Percentiles rank a stretch among this genome's conserved stretches.
Conservation (phyloP, 2,888 invertebrate genomes). For the Scrobipalpa atriplicella region DNA sequence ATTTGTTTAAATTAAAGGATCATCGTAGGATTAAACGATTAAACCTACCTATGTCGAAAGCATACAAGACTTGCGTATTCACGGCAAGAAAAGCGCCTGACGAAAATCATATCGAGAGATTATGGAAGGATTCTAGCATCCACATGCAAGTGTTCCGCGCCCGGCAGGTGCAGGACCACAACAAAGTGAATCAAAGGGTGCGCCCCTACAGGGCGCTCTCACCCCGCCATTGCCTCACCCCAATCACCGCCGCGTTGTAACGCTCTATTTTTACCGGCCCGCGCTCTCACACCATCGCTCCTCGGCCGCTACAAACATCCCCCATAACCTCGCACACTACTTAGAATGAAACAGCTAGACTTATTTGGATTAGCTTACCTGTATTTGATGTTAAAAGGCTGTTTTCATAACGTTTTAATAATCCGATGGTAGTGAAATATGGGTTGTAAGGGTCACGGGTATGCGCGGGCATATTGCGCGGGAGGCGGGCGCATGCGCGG, state of each 20-base stretch:
- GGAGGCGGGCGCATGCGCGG: slow-evolving; percentile 36
- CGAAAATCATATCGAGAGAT: not conserved
- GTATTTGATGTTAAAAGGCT: slow-evolving; percentile 47
- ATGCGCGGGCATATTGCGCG: slow-evolving; percentile 69
- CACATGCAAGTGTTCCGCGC: slow-evolving; percentile 36
- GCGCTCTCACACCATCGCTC: slow-evolving; percentile 73
- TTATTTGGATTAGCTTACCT: slow-evolving; percentile 59
- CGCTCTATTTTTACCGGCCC: slow-evolving; percentile 81
- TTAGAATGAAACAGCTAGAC: slow-evolving; percentile 33
- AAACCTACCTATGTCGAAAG: not conserved
- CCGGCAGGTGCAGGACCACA: slow-evolving; percentile 43
- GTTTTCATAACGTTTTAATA: slow-evolving; percentile 71
- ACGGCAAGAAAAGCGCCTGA: not conserved
- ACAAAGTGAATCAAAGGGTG: slow-evolving; percentile 63
- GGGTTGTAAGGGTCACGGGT: slow-evolving; percentile 53
- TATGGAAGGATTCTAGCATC: not conserved
- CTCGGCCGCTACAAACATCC: slow-evolving; percentile 42
- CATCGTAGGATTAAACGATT: not conserved
- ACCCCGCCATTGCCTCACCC: slow-evolving; percentile 83
- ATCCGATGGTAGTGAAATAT: slow-evolving; percentile 65
- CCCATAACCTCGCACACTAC: slow-evolving; percentile 36
- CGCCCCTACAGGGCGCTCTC: slow-evolving; percentile 72
- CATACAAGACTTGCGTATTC: not conserved
- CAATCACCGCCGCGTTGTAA: slow-evolving; percentile 60
- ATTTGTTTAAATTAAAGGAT: not conserved